phyloP scores from a whole-genome alignment of 2,113 vertebrate genomes.

The Tretioscincus oriximinensis region DNA sequence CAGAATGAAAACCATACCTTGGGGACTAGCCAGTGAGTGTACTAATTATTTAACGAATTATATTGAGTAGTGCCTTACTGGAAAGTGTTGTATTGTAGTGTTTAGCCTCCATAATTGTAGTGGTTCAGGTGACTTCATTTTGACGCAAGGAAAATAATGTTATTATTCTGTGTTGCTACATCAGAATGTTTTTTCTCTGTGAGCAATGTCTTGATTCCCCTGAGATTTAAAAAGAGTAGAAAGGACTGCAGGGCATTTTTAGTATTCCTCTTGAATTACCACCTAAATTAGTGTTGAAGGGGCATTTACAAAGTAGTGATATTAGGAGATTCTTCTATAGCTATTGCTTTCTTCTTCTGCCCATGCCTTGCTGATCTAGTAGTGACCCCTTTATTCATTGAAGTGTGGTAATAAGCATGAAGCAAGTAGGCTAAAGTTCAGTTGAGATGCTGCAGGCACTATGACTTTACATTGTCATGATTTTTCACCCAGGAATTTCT shows the following conservation, averaged over 20 bases:
- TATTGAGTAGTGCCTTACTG: no score
- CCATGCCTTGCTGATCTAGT: background rate
- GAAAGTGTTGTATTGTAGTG: background rate
- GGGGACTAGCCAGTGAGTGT: slow-evolving; percentile 30
- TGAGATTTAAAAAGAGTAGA: background rate
- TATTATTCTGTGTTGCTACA: background rate
- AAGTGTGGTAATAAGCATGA: background rate
- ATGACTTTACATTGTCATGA: background rate
- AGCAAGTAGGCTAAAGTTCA: slow-evolving; percentile 31
- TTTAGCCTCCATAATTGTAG: background rate
- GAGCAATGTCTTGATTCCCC: background rate
- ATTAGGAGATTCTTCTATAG: accelerated
- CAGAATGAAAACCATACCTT: background rate
- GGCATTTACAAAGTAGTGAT: background rate
- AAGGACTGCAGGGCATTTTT: background rate
- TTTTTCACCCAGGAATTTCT: slow-evolving; percentile 12
- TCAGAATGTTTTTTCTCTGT: background rate
- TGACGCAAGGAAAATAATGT: background rate
- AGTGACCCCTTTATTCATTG: background rate
- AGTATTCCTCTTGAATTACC: no score
- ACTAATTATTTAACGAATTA: slow-evolving; percentile 9
- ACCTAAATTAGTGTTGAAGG: background rate
- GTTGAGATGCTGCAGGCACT: background rate
- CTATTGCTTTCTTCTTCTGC: slow-evolving; percentile 8
- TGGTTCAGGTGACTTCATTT: background rate